Evolutionary conservation across 2,113 vertebrate genomes (phyloP).

Genomic region (Rafetus swinhoei): DNA sequence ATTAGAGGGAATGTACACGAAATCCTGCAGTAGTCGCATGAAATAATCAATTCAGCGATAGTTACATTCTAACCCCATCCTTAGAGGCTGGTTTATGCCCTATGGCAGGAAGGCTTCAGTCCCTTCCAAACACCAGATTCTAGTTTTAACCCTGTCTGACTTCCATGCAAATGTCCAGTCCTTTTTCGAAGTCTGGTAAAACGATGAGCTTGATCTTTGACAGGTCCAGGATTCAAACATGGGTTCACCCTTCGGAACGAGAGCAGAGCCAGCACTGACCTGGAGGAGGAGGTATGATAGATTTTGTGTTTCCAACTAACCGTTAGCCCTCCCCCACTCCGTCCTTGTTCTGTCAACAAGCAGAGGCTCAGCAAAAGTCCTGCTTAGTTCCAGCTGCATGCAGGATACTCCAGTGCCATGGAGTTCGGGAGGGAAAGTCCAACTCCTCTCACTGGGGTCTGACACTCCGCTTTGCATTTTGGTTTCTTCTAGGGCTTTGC

Average conservation of each 20-base stretch:
- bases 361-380: accelerated
- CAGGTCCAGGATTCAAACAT: background rate
- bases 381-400: background rate
- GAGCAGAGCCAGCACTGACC: accelerated
- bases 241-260: accelerated
- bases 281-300: background rate
- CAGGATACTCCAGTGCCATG: background rate
- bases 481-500: background rate
- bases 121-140: accelerated
- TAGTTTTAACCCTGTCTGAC: background rate
- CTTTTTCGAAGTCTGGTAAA: background rate
- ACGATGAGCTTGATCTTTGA: background rate
- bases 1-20: background rate
- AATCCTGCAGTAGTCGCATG: background rate
- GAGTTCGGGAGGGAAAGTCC: background rate
- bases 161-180: background rate
- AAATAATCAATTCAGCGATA: background rate
- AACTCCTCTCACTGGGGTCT: accelerated
- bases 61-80: background rate
- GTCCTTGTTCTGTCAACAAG: background rate
- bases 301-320: background rate
- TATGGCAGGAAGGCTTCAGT: background rate
- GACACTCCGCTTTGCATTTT: accelerated
- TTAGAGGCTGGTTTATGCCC: background rate
- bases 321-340: background rate